Evolutionary conservation across 2,797 vertebrate genomes (phyloP), one percentile per base, ranked within the genome.

Genomic region (Schizopygopsis pylzovi): DNA sequence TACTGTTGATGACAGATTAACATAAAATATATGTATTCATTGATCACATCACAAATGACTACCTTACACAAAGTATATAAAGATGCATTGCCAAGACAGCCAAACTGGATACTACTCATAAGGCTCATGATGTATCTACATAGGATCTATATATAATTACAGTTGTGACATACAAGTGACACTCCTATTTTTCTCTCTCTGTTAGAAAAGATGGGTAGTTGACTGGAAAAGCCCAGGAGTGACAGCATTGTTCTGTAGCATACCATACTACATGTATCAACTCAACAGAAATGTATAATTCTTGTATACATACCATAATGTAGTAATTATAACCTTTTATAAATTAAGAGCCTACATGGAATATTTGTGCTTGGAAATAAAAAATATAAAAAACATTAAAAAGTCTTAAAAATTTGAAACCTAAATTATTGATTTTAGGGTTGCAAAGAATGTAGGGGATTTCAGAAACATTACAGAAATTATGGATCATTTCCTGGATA

Each of bases 101-200:
- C n/a, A 22, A 67, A 68, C 49, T 43, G 49, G 47, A 71, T 49
- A 81, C 65, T 54, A 25, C 22, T n/a, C 54, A n/a, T 52, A 56
- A 82, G 9, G 15, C 22, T 71, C 80, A 71, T 41, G 52, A 43
- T 15, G 33, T 37, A 56, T 22, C 20, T 56, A 56, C n/a, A 33
- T 65, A 65, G 8, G 6, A 65, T 28, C 28, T 28, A 28, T 65
- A 65, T 56, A 56, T 82, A 54, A 72, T 59, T 82, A 59, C 37
- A 82, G n/a, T 4, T 59, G n/a, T 71, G 79, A 70, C 33, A 81
- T 56, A 71, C 6, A 4, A 33, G 33, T 33, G 33, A 28, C 47
- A 39, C 47, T 56, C 67, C 25, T 71, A 28, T 56, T 43, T 72
- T 56, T 13, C 37, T 33, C 52, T 13, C 37, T 33, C 52, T 15